These are phyloP conservation scores for Botia kubotai DNA, from an alignment of 2,797 vertebrate species.

Conservation along the genomic window DNA sequence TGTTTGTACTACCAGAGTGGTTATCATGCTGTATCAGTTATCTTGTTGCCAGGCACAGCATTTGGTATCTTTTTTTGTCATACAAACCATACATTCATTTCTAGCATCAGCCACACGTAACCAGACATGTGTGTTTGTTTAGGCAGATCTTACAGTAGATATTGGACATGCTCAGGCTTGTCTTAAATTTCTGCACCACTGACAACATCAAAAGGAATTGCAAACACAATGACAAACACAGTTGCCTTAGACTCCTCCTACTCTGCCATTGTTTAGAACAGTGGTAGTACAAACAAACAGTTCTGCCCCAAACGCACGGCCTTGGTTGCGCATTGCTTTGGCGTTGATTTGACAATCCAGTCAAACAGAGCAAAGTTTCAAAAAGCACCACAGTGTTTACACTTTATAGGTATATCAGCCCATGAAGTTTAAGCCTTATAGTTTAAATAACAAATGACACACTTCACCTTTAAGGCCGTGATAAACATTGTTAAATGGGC, in stretches of 20 bases:
- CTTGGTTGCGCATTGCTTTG: no score
- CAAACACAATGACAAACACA: neutral
- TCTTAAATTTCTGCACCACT: neutral
- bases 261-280: no score
- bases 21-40: slow-evolving; percentile 7
- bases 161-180: neutral
- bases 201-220: neutral
- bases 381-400: slow-evolving; percentile 4
- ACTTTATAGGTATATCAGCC: neutral
- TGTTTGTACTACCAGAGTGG: slow-evolving; percentile 1
- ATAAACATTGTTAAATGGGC: neutral
- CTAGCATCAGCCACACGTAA: neutral
- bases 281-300: no score
- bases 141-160: neutral
- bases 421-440: neutral
- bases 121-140: neutral
- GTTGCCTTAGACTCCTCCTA: no score
- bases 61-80: neutral
- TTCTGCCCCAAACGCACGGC: no score
- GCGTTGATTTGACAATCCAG: neutral
- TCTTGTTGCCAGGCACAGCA: neutral
- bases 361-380: neutral
- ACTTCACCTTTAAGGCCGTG: neutral
- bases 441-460: neutral
- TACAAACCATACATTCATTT: neutral